These are phyloP conservation scores for Oscheius onirici DNA, from an alignment of 2,888 invertebrate species.

Conservation along the genomic window DNA sequence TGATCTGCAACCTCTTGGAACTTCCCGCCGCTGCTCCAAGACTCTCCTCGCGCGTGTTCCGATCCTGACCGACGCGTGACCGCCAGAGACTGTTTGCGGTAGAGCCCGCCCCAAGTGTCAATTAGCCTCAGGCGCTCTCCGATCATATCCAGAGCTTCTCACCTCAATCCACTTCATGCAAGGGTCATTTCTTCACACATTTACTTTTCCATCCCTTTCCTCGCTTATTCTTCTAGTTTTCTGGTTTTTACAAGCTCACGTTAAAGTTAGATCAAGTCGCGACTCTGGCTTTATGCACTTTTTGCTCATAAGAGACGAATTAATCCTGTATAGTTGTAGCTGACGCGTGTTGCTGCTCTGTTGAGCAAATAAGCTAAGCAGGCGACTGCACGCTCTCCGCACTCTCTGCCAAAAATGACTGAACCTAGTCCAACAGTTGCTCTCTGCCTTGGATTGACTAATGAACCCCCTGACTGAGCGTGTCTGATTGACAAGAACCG, in stretches of 20 bases:
- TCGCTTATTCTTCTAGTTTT: not conserved
- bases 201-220: not conserved
- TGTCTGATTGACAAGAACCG: constrained; percentile 20
- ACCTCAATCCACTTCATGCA: constrained; percentile 22
- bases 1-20: too few relatives aligned
- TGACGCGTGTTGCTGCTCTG: constrained; percentile 27
- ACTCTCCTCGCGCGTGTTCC: constrained; percentile 21
- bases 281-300: too few relatives aligned
- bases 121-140: constrained; percentile 32
- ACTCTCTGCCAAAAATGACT: constrained; percentile 28
- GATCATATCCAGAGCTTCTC: constrained; percentile 30
- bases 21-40: too few relatives aligned
- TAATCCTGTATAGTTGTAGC: constrained; percentile 35
- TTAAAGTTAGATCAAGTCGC: too few relatives aligned
- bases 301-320: not conserved
- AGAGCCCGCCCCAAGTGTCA: constrained; percentile 27
- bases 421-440: too few relatives aligned
- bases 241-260: too few relatives aligned
- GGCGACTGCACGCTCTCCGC: constrained; percentile 23
- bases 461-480: not conserved
- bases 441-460: not conserved
- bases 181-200: constrained; percentile 7
- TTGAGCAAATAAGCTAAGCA: constrained; percentile 26
- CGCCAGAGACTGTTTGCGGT: constrained; percentile 29
- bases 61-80: constrained; percentile 28